These are phyloP conservation scores for Hippasteria phrygiana DNA, from an alignment of 53 echinoderm and acorn worm genomes.

Conservation along the genomic window DNA sequence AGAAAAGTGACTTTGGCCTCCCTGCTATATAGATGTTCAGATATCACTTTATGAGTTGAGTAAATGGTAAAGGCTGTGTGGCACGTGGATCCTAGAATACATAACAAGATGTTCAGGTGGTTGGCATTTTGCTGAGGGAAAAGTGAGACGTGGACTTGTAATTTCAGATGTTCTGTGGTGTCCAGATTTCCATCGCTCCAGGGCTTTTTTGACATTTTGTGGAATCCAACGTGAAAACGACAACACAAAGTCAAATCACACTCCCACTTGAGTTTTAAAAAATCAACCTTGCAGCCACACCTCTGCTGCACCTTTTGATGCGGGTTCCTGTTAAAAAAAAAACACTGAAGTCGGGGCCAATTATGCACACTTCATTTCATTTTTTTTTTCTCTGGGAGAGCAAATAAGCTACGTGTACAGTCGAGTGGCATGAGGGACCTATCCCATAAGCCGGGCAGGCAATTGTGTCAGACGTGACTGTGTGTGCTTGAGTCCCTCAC, in stretches of 20 bases:
- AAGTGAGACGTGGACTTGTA: slow-evolving; percentile 21
- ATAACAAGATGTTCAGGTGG: slow-evolving; percentile 62
- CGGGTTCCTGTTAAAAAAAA: too few species aligned
- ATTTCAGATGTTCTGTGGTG: slow-evolving; percentile 51
- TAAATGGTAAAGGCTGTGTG: slow-evolving; percentile 47
- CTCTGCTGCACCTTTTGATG: too few species aligned
- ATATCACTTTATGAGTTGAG: slow-evolving; percentile 58
- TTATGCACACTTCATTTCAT: slow-evolving; percentile 35
- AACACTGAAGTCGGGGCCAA: not conserved
- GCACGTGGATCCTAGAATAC: slow-evolving; percentile 56
- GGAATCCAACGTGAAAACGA: not conserved
- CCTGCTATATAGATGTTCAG: not conserved
- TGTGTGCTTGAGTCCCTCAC: not conserved
- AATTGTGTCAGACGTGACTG: not conserved
- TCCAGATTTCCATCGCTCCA: slow-evolving; percentile 10
- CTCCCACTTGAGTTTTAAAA: not conserved
- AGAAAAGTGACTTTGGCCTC: slow-evolving; percentile 54
- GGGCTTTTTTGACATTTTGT: slow-evolving; percentile 31
- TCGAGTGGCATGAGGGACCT: slow-evolving; percentile 4
- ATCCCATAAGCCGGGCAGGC: not conserved
- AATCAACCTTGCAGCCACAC: not conserved
- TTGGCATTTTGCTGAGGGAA: slow-evolving; percentile 42
- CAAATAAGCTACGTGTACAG: not conserved
- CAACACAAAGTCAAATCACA: not conserved
- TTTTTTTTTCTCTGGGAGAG: not conserved